These are phyloP conservation scores for Phengaris alcon DNA, from an alignment of 2,888 invertebrate genomes.

Conservation along the genomic window DNA sequence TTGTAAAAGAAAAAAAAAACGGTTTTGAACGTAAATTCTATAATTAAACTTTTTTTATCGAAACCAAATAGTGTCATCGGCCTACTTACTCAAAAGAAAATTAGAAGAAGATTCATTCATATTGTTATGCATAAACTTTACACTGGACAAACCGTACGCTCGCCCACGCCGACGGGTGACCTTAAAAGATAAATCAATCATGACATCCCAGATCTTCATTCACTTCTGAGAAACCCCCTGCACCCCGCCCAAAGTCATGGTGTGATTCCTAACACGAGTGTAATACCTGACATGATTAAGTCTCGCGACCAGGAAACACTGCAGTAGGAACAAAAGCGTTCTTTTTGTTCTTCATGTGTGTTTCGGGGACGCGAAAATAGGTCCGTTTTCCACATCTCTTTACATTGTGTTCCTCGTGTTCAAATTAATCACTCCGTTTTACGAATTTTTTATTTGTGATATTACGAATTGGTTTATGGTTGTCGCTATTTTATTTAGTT, in stretches of 20 bases:
- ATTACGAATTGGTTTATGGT: background rate
- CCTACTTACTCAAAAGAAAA: background rate
- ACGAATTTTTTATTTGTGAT: conserved; percentile 1
- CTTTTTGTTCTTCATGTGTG: conserved; percentile 22
- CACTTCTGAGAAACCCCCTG: conserved; percentile 41
- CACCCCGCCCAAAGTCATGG: conserved; percentile 44
- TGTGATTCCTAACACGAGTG: background rate
- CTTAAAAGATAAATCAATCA: conserved; percentile 26
- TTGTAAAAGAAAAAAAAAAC: background rate
- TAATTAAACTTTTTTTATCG: no score
- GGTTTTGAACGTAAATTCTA: no score
- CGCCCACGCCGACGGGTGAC: conserved; percentile 24
- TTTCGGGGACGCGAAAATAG: conserved; percentile 37
- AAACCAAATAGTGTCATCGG: no score
- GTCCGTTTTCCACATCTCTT: background rate
- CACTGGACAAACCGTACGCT: background rate
- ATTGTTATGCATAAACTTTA: background rate
- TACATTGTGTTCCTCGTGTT: conserved; percentile 2
- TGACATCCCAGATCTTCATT: background rate
- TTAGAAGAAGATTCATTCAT: background rate
- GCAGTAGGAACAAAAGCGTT: conserved; percentile 22
- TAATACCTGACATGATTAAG: background rate
- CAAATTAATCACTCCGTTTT: conserved; percentile 1
- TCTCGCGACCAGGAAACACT: background rate
- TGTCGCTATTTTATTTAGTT: background rate